Base-by-base conservation (phyloP, 2,113 vertebrate genomes). In the Panthera uncia region DNA sequence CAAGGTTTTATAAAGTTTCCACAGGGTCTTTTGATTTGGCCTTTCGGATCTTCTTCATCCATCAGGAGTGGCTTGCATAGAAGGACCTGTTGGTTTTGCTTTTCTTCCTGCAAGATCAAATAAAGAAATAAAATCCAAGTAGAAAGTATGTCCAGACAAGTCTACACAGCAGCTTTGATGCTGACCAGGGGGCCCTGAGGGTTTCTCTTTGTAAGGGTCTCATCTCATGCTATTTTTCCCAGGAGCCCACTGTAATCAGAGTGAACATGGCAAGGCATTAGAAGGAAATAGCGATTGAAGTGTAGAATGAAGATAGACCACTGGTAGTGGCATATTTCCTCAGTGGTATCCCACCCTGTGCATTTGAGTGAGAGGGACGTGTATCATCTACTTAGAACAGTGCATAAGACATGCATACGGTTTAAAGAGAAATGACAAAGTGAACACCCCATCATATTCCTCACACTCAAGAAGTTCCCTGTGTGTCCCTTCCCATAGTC, bases 51-150 rank as follows among this genome's bases (percentile, higher is more conserved):
- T 68, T 45, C 21, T 57, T 38, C 16, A 11, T 80, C 80, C 31
- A 1, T 92, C 23, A 18, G 19, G 73, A 89, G 33, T 19, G 94
- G 19, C 31, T 96, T 73, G 23, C 4, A 7, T 66, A 76, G 57
- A 83, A 76, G 57, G 80, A 38, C 36, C 7, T 41, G 1, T n/a
- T 96, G 89, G 23, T 61, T 95, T 87, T 85, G 33, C 38, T 82
- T 94, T 96, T 36, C 80, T 84, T 79, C 83, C 68, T 74, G 68
- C 65, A 66, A 85, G 23, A 71, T 71, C 38, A 82, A 73, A 27
- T 66, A 57, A 29, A 89, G 82, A 85, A 89, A 81, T 13, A 92
- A 13, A 89, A 65, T n/a, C 89, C 41, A 50, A 12, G 29, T 69
- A 73, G 41, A 81, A 81, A 90, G 19, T 92, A n/a, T 12, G 3